Percentiles rank a stretch among this genome's conserved stretches.
These are phyloP conservation scores for Amblyornis subalaris DNA, from an alignment of 2,113 vertebrate genomes.

Conservation along the genomic window DNA sequence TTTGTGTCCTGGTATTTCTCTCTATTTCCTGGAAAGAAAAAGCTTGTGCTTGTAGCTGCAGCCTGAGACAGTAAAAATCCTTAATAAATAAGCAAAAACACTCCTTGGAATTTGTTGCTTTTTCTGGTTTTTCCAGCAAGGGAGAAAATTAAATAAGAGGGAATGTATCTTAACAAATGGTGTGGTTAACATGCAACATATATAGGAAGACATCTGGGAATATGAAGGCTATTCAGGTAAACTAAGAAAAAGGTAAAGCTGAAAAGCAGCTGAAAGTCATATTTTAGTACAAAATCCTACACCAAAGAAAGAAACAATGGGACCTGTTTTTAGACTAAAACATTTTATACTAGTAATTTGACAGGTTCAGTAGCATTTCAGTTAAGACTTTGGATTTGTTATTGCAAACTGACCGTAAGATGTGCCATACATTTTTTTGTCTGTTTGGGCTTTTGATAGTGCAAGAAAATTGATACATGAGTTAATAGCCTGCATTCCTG, in stretches of 20 bases:
- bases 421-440: not conserved
- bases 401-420: not conserved
- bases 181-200: fast-evolving
- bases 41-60: not conserved
- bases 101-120: not conserved
- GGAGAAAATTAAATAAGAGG: not conserved
- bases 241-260: not conserved
- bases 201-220: not conserved
- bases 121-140: not conserved
- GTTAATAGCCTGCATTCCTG: not conserved
- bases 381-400: not conserved
- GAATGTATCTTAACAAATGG: not conserved
- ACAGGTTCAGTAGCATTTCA: not conserved
- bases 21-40: not conserved
- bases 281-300: not conserved
- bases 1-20: not conserved
- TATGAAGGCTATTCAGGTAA: not conserved
- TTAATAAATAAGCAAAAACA: not conserved
- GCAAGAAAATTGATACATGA: not conserved
- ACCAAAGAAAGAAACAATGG: not conserved
- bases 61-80: not conserved
- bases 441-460: not conserved
- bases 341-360: not conserved
- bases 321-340: not conserved
- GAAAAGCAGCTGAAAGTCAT: not conserved